Percentiles rank a stretch among this genome's conserved stretches.
Conservation (phyloP, 2,888 invertebrate genomes). For the Balanococcus diminutus region DNA sequence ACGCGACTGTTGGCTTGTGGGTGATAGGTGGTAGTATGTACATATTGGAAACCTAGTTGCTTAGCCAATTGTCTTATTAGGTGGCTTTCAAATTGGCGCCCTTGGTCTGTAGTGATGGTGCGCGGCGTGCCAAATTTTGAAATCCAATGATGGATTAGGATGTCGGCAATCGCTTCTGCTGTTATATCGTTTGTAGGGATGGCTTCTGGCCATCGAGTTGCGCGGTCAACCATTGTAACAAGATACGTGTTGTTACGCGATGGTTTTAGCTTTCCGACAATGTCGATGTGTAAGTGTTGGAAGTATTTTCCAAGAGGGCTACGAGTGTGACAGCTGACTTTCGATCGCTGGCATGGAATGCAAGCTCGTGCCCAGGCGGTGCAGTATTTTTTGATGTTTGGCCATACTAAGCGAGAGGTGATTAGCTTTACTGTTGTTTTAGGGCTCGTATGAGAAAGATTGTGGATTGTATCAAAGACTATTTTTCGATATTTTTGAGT, state of each 20-base stretch:
- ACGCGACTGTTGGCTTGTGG: no score
- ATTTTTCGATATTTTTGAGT: slow-evolving; percentile 3
- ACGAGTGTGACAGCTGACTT: slow-evolving; percentile 60
- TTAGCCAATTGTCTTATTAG: no score
- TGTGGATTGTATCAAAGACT: slow-evolving; percentile 58
- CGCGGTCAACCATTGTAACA: background rate
- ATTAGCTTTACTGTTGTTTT: slow-evolving; percentile 59
- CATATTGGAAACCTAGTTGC: no score
- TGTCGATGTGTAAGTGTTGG: background rate
- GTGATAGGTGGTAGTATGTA: no score
- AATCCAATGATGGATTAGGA: no score
- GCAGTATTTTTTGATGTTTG: slow-evolving; percentile 60
- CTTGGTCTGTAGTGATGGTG: no score
- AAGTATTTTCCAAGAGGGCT: slow-evolving; percentile 58
- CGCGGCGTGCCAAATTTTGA: no score
- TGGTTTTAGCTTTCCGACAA: background rate
- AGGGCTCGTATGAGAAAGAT: slow-evolving; percentile 58
- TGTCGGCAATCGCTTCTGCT: background rate
- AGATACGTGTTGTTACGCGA: background rate
- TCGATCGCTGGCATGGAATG: slow-evolving; percentile 60
- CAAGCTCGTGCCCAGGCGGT: slow-evolving; percentile 60
- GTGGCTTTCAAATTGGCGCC: no score
- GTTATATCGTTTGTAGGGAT: background rate
- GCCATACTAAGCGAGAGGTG: slow-evolving; percentile 61
- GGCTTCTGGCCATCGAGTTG: background rate